A percentile compares a stretch with the other conserved stretches of the same genome.
These are phyloP conservation scores for Harmothoe impar DNA, from an alignment of 2,888 invertebrate genomes.

Conservation along the genomic window DNA sequence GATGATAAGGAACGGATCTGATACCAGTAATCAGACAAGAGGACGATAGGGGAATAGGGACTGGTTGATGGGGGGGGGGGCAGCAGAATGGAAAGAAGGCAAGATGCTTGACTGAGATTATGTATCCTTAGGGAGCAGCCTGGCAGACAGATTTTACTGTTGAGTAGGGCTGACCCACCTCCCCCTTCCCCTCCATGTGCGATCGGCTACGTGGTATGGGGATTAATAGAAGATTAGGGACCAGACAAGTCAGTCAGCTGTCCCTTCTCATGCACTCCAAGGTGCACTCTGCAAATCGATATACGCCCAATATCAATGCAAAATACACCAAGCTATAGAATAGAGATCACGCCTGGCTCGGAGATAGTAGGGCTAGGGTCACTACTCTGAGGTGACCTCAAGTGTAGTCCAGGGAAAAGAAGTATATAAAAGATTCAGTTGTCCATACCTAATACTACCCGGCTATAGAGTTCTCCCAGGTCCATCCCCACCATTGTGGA, in stretches of 20 bases:
- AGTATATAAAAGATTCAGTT: not conserved
- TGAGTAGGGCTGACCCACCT: not conserved
- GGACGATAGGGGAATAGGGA: not conserved
- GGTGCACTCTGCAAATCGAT: not conserved
- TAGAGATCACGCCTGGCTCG: not conserved
- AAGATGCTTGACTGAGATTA: slow-evolving; percentile 22
- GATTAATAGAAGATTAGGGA: slow-evolving; percentile 5
- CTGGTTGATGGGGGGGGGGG: not conserved
- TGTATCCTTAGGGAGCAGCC: not conserved
- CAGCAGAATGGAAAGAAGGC: not conserved
- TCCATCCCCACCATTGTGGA: too few relatives aligned
- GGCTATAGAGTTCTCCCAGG: too few relatives aligned
- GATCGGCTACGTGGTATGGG: not conserved
- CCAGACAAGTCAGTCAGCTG: slow-evolving; percentile 13
- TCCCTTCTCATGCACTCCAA: not conserved
- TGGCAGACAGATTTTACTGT: not conserved
- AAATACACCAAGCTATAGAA: slow-evolving; percentile 4
- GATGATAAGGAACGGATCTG: too few relatives aligned
- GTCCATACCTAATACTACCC: not conserved
- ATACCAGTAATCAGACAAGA: too few relatives aligned
- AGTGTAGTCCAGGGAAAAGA: not conserved
- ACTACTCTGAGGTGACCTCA: not conserved
- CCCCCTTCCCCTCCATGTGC: not conserved
- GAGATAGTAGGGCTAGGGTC: too few relatives aligned
- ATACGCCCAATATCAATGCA: not conserved